A percentile compares a stretch with the other conserved stretches of the same genome.
These are phyloP conservation scores for Acanthopleura granulata DNA, from an alignment of 2,888 invertebrate genomes.

Conservation along the genomic window DNA sequence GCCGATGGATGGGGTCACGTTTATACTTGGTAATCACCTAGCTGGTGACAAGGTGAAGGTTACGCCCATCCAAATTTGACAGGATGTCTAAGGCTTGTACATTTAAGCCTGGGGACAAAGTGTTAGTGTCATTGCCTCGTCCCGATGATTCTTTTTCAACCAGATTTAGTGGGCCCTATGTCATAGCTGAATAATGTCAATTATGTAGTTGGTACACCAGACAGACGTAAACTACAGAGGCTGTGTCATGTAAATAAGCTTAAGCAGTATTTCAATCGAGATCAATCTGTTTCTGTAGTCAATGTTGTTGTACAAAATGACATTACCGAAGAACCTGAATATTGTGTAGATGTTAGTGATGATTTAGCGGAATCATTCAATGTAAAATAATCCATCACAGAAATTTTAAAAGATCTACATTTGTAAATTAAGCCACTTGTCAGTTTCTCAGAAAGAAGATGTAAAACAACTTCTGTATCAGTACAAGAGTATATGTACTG, in stretches of 20 bases:
- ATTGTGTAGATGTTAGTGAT: no score
- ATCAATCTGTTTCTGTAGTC: not conserved
- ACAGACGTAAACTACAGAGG: not conserved
- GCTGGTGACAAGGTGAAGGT: no score
- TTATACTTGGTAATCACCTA: no score
- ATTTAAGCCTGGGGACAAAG: not conserved
- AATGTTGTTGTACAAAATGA: no score
- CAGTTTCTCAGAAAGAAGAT: not conserved
- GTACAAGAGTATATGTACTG: not conserved
- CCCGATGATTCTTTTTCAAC: not conserved
- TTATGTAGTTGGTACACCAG: not conserved
- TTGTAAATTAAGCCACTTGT: no score
- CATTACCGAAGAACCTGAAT: no score
- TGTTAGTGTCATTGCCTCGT: not conserved
- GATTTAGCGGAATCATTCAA: no score
- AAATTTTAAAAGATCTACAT: no score
- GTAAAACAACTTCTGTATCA: not conserved
- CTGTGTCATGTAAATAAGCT: not conserved
- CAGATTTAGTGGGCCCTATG: not conserved
- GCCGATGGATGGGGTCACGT: no score
- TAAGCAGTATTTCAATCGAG: not conserved
- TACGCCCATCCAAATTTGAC: no score
- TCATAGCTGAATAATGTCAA: not conserved
- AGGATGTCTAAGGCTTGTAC: no score
- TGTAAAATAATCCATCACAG: no score